Conservation (phyloP, 37 sponge, comb jelly and placozoan species). For the Theonella swinhoei region DNA sequence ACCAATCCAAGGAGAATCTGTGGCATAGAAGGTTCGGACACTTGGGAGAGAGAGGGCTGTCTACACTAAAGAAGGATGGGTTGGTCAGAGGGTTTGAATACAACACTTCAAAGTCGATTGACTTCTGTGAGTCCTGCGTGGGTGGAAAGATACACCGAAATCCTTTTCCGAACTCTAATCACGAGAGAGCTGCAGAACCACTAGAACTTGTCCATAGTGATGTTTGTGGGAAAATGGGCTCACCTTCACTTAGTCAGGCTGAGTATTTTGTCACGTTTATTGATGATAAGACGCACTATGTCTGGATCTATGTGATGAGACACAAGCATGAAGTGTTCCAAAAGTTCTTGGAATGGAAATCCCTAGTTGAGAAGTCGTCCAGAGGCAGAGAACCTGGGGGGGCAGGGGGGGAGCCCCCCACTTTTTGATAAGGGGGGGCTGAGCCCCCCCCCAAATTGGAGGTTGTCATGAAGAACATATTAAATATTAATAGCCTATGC, state of each 20-base stretch:
- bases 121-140: constrained; percentile 40
- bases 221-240: constrained; percentile 52
- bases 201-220: constrained; percentile 54
- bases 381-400: too few species aligned
- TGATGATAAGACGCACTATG: constrained; percentile 58
- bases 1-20: constrained; percentile 20
- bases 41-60: constrained; percentile 25
- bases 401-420: too few species aligned
- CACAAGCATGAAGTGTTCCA: constrained; percentile 49
- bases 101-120: constrained; percentile 11
- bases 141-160: constrained; percentile 23
- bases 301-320: constrained; percentile 42
- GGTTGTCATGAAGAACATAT: too few species aligned
- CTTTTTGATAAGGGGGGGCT: too few species aligned
- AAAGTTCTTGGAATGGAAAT: constrained; percentile 41
- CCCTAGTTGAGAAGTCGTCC: constrained; percentile 36
- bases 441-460: too few species aligned
- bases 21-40: constrained; percentile 71
- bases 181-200: constrained; percentile 31
- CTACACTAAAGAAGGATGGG: constrained; percentile 27
- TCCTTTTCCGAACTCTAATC: constrained; percentile 5
- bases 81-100: constrained; percentile 62
- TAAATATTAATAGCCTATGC: too few species aligned
- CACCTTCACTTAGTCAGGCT: constrained; percentile 43
- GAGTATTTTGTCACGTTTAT: constrained; percentile 57